A percentile compares a stretch with the other conserved stretches of the same genome.
Evolutionary conservation across 2,888 invertebrate species (phyloP).

Genomic region (Amiota mariae): DNA sequence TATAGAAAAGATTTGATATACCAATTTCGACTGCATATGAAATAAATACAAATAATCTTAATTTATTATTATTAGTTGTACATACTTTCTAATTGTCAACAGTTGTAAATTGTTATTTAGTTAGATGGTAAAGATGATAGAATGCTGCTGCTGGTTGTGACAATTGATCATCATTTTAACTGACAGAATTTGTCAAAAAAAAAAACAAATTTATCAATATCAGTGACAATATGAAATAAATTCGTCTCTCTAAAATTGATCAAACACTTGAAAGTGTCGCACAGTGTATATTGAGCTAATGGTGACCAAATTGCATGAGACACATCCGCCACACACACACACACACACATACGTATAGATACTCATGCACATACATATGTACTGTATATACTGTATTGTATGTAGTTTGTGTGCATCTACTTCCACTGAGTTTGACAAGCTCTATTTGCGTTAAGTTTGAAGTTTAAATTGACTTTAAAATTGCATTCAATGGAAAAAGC

Average conservation of each 20-base stretch:
- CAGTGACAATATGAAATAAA: too few relatives aligned
- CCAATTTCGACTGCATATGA: too few relatives aligned
- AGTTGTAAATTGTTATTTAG: too few relatives aligned
- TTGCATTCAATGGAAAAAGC: conserved; percentile 58
- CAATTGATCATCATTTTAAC: too few relatives aligned
- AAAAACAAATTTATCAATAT: too few relatives aligned
- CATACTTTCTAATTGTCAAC: too few relatives aligned
- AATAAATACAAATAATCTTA: too few relatives aligned
- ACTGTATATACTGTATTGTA: not conserved
- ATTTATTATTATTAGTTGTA: too few relatives aligned
- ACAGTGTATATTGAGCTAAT: conserved; percentile 9
- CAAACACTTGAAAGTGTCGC: conserved; percentile 7
- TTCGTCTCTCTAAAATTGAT: not conserved
- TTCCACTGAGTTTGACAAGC: conserved; percentile 55
- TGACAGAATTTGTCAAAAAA: too few relatives aligned
- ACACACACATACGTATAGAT: conserved; percentile 28
- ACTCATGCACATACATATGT: not conserved
- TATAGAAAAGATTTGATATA: too few relatives aligned
- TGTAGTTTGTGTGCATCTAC: not conserved
- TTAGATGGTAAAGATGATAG: too few relatives aligned
- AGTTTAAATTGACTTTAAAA: conserved; percentile 63
- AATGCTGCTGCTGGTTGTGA: too few relatives aligned
- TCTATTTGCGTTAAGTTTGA: conserved; percentile 58
- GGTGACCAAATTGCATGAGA: conserved; percentile 46
- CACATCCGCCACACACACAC: conserved; percentile 7